A percentile compares a stretch with the other conserved stretches of the same genome.
Conservation (phyloP, 2,888 invertebrate genomes). For the Drosophila nr. medialis region DNA sequence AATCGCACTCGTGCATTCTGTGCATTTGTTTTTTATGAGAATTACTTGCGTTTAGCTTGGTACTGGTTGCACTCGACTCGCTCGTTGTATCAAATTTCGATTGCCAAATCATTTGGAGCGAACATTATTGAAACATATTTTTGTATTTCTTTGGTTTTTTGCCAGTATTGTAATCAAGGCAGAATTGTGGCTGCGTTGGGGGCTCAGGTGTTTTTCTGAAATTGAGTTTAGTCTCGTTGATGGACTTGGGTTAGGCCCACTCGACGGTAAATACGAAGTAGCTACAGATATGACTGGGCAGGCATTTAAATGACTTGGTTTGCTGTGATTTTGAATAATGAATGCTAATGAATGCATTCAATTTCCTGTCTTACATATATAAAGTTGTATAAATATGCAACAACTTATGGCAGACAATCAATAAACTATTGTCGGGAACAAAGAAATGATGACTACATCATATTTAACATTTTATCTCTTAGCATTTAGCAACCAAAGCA, state of each 20-base stretch:
- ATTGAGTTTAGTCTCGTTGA: constrained; percentile 38
- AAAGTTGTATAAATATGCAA: background rate
- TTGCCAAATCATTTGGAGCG: constrained; percentile 67
- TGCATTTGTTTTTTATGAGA: constrained; percentile 64
- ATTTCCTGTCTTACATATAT: constrained; percentile 6
- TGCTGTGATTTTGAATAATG: constrained; percentile 20
- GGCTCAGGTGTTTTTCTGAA: constrained; percentile 37
- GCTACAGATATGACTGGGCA: constrained; percentile 21
- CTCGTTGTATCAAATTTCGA: constrained; percentile 62
- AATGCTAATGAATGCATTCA: constrained; percentile 40
- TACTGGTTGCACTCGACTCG: constrained; percentile 58
- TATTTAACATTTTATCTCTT: background rate
- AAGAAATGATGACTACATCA: background rate
- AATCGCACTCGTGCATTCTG: constrained; percentile 46
- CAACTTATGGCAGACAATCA: constrained; percentile 7
- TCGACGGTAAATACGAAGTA: constrained; percentile 9
- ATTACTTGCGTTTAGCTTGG: constrained; percentile 62
- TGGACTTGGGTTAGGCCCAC: constrained; percentile 53
- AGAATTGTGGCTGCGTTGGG: constrained; percentile 49
- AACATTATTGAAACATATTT: constrained; percentile 65
- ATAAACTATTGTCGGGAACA: background rate
- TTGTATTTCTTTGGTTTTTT: constrained; percentile 31
- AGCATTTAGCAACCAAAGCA: constrained; percentile 1
- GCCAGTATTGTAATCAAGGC: constrained; percentile 55
- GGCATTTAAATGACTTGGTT: constrained; percentile 30